These are phyloP conservation scores for Hippocampus comes DNA, from an alignment of 2,113 vertebrate genomes.

Conservation along the genomic window DNA sequence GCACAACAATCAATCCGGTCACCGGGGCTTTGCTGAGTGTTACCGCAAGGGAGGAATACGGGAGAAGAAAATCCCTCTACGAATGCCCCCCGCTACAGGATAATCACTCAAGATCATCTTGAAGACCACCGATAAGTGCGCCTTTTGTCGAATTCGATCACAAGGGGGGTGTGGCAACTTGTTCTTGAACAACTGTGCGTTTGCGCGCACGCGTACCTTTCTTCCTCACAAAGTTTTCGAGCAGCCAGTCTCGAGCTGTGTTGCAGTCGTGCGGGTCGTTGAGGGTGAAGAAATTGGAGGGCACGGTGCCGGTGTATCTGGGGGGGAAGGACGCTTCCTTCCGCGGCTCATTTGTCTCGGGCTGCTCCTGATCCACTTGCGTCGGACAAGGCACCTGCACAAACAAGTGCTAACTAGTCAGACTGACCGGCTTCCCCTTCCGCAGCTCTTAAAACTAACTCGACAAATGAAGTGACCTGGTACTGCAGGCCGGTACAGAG, in stretches of 20 bases:
- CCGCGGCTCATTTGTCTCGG: constrained; percentile 56
- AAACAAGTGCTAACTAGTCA: not conserved
- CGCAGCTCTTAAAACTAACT: not conserved
- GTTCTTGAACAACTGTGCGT: not conserved
- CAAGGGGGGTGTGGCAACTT: too few species aligned
- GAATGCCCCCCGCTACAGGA: too few species aligned
- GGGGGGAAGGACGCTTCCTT: not conserved
- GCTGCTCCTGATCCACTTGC: constrained; percentile 53
- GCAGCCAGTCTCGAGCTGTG: constrained; percentile 55
- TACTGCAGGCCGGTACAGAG: constrained; percentile 87
- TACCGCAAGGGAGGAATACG: too few species aligned
- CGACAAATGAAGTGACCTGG: constrained; percentile 73
- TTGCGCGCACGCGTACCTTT: constrained; percentile 72
- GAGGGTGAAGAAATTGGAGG: constrained; percentile 84
- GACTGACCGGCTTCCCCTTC: not conserved
- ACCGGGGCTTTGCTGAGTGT: too few species aligned
- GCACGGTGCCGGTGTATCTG: constrained; percentile 57
- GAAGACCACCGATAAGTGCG: too few species aligned
- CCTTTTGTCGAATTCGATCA: too few species aligned
- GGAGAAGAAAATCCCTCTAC: too few species aligned
- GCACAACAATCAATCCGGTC: too few species aligned
- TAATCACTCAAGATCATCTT: too few species aligned
- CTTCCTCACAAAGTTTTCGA: constrained; percentile 56
- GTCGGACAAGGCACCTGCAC: constrained; percentile 64
- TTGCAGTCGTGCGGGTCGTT: constrained; percentile 74